phyloP scores from a whole-genome alignment of 2,797 vertebrate genomes.

The Tragelaphus eurycerus region DNA sequence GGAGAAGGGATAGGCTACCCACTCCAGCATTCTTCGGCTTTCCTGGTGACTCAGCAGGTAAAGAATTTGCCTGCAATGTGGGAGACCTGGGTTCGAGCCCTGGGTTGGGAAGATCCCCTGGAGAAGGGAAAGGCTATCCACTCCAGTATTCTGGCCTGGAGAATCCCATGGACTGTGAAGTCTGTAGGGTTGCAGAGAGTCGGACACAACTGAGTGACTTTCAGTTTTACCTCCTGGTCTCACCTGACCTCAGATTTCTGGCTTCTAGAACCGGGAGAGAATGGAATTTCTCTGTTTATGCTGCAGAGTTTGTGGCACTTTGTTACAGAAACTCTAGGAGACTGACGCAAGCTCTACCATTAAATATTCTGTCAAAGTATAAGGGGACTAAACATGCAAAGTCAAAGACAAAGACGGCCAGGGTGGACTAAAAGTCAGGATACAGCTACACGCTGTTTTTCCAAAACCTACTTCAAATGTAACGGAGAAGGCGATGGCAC shows the following conservation, averaged over 20 bases:
- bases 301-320: neutral
- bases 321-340: neutral
- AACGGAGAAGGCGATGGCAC: too few species aligned
- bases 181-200: neutral
- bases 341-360: neutral
- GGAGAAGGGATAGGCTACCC: neutral
- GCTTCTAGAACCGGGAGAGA: neutral
- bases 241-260: neutral
- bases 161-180: neutral
- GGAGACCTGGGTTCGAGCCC: too few species aligned
- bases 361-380: neutral
- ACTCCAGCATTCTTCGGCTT: neutral
- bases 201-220: neutral
- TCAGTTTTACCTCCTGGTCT: neutral
- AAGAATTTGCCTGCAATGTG: accelerated
- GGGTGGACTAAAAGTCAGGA: too few species aligned
- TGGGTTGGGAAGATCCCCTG: too few species aligned
- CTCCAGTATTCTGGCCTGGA: neutral
- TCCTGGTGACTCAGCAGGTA: too few species aligned
- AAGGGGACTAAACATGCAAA: neutral
- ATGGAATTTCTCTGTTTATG: neutral
- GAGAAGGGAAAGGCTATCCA: too few species aligned
- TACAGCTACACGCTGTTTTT: neutral
- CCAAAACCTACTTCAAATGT: neutral
- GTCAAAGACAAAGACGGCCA: neutral